Base-by-base conservation (phyloP, 2,797 vertebrate species). In the Lepidocolaptes lacrymiger region DNA sequence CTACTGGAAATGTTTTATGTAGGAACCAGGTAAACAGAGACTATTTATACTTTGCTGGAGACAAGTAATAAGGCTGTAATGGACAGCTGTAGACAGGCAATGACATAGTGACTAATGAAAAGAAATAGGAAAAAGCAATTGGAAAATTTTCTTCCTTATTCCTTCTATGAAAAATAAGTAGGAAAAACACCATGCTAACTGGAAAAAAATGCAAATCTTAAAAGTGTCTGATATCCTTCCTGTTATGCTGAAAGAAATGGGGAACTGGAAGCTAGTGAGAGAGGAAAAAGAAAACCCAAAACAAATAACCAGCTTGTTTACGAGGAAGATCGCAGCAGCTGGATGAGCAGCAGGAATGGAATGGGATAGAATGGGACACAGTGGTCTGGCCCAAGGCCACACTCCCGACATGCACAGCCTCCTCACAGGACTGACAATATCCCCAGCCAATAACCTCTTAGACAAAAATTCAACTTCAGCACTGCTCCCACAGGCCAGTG, bases 271-370 rank as follows among this genome's bases (percentile, higher is more conserved):
- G 72, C 67, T 71, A 92, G 82, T 4, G 37, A 76, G 62, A 72
- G 7, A 30, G 30, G 12, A 44, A 85, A 64, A 49, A 81, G 44
- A 26, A 15, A 67, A 32, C 10, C 37, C 73, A 87, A 92, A 92
- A 55, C 43, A 97, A 96, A 95, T 52, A 95, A 92, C 74, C 89
- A 44, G 17, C 71, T 95, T 97, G 96, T 97, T 97, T 97, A 94
- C 8, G 0, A 88, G 64, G 89, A 94, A 58, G 78, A 94, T 95
- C 43, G 64, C 58, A 93, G 87, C 88, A 93, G 92, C 84, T 83
- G 95, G 75, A 85, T 92, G 96, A 96, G 84, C 91, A 92, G 68
- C 81, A 87, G 82, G 89, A 94, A 93, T 69, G 92, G 91, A 88
- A 92, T 39, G 66, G 87, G 54, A 86, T 5, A 2, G 82, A 34